phyloP scores from a whole-genome alignment of 2,113 vertebrate genomes.

The Heterochromis multidens region DNA sequence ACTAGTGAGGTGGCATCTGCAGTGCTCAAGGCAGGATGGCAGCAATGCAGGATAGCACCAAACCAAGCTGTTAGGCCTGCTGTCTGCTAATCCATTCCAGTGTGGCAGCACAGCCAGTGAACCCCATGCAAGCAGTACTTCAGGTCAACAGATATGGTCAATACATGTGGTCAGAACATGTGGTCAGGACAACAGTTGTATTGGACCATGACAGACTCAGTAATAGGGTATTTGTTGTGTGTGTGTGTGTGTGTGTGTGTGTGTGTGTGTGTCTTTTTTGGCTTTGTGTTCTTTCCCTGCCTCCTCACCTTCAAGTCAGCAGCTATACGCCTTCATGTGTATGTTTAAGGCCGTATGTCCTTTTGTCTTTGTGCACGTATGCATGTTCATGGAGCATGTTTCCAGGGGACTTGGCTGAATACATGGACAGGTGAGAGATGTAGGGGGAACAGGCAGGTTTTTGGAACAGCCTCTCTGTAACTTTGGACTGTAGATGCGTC shows the following conservation, averaged over 20 bases:
- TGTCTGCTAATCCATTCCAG: conserved; percentile 74
- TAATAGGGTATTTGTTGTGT: neutral
- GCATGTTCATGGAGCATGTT: neutral
- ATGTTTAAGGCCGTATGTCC: neutral
- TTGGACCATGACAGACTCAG: conserved; percentile 44
- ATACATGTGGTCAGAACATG: conserved; percentile 71
- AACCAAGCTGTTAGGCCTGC: conserved; percentile 76
- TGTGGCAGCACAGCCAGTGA: conserved; percentile 54
- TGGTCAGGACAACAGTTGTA: conserved; percentile 59
- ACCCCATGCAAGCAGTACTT: conserved; percentile 48
- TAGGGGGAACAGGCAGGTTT: conserved; percentile 58
- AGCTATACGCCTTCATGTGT: neutral
- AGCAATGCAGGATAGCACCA: conserved; percentile 61
- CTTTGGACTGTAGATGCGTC: conserved; percentile 66
- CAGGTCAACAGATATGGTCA: conserved; percentile 69
- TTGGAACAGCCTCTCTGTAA: conserved; percentile 54
- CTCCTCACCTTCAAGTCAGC: neutral
- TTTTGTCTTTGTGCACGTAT: conserved; percentile 54
- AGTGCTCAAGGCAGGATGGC: conserved; percentile 76
- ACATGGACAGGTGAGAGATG: conserved; percentile 64
- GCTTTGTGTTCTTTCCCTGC: neutral
- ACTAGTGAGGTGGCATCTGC: conserved; percentile 75
- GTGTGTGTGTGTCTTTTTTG: neutral
- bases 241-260: neutral
- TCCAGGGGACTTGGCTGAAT: conserved; percentile 51